A percentile compares a stretch with the other conserved stretches of the same genome.
These are phyloP conservation scores for Amblyopsis hoosieri DNA, from an alignment of 2,797 vertebrate species.

Conservation along the genomic window DNA sequence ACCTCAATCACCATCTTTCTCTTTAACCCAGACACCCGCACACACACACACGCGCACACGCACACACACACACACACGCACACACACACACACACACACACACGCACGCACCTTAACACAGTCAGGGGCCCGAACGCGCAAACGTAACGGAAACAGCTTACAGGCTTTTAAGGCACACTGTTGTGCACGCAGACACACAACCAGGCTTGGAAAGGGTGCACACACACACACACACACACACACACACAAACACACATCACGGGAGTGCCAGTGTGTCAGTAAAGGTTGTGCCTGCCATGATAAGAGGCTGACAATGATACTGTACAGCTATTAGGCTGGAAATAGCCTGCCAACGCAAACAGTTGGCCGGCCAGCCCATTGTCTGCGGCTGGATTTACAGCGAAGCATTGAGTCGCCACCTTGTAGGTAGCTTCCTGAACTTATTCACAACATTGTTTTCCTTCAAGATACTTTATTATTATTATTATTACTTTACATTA, in stretches of 20 bases:
- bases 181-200: neutral
- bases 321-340: conserved; percentile 92
- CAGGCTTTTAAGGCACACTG: neutral
- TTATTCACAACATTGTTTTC: conserved; percentile 60
- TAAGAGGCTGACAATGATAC: conserved; percentile 92
- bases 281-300: conserved; percentile 88
- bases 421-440: conserved; percentile 65
- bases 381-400: conserved; percentile 69
- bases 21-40: conserved; percentile 11
- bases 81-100: conserved; percentile 16
- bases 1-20: conserved; percentile 27
- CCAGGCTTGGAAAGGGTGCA: neutral
- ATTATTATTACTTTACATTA: conserved; percentile 27
- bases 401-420: conserved; percentile 58
- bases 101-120: neutral
- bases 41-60: conserved; percentile 1
- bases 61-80: conserved; percentile 20
- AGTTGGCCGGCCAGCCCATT: conserved; percentile 68
- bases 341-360: conserved; percentile 94
- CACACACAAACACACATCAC: conserved; percentile 61
- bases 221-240: conserved; percentile 65
- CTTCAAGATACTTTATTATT: conserved; percentile 48
- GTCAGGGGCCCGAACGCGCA: conserved; percentile 11
- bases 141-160: conserved; percentile 22
- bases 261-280: conserved; percentile 88